These are phyloP conservation scores for Lutjanus erythropterus DNA, from an alignment of 2,113 vertebrate species.

Conservation along the genomic window DNA sequence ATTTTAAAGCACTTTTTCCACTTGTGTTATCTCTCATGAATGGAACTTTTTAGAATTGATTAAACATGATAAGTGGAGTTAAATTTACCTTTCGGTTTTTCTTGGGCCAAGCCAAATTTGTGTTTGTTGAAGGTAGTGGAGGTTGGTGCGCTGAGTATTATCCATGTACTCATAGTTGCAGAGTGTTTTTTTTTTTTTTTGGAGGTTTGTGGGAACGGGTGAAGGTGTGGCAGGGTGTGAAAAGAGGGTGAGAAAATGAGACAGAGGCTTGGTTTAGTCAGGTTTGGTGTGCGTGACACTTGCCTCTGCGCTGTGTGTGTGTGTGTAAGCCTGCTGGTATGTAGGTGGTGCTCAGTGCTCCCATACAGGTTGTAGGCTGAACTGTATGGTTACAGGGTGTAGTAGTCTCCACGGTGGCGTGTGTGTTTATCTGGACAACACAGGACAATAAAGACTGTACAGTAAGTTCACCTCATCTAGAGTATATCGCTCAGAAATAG, in stretches of 20 bases:
- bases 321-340: slow-evolving; percentile 59
- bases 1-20: slow-evolving; percentile 54
- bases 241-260: slow-evolving; percentile 46
- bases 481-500: slow-evolving; percentile 19
- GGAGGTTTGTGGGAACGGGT: slow-evolving; percentile 36
- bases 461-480: slow-evolving; percentile 7
- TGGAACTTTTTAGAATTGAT: slow-evolving; percentile 60
- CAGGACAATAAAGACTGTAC: slow-evolving; percentile 23
- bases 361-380: slow-evolving; percentile 72
- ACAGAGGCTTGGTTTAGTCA: slow-evolving; percentile 27
- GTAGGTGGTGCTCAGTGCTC: slow-evolving; percentile 71
- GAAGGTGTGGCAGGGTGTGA: slow-evolving; percentile 39
- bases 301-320: slow-evolving; percentile 54
- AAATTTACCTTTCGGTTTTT: slow-evolving; percentile 37
- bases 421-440: slow-evolving; percentile 35
- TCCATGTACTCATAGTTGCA: slow-evolving; percentile 31
- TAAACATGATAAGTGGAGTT: slow-evolving; percentile 43
- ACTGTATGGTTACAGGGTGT: slow-evolving; percentile 74
- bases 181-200: too few species aligned
- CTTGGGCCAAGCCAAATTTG: slow-evolving; percentile 33
- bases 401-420: slow-evolving; percentile 39
- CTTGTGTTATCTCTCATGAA: slow-evolving; percentile 58
- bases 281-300: slow-evolving; percentile 59
- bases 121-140: slow-evolving; percentile 65
- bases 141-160: slow-evolving; percentile 53